These are phyloP conservation scores for Ophthalmolycus amberensis DNA, from an alignment of 2,113 vertebrate genomes.

Conservation along the genomic window DNA sequence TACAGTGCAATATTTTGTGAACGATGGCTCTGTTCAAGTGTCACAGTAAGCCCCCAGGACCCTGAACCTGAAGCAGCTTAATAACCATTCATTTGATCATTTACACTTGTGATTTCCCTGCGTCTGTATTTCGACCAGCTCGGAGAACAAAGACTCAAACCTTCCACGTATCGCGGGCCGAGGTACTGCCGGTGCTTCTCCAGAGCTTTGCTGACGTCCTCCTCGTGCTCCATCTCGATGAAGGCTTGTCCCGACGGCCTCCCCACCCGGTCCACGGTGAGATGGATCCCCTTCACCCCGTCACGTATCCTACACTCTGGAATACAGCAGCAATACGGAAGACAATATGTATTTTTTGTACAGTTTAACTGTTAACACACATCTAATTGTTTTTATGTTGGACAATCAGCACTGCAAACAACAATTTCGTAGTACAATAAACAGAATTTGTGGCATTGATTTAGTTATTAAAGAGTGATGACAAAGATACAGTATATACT, in stretches of 20 bases:
- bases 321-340: neutral
- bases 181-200: slow-evolving; percentile 92
- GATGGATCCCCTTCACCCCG: slow-evolving; percentile 89
- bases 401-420: neutral
- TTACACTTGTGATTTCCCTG: neutral
- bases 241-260: slow-evolving; percentile 89
- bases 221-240: slow-evolving; percentile 91
- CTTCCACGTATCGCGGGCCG: slow-evolving; percentile 94
- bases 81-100: neutral
- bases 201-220: slow-evolving; percentile 90
- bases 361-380: neutral
- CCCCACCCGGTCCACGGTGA: slow-evolving; percentile 86
- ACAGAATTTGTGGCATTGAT: neutral
- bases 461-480: neutral
- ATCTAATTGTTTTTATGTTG: neutral
- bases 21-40: neutral
- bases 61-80: neutral
- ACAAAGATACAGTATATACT: neutral
- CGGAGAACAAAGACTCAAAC: slow-evolving; percentile 66
- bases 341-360: neutral
- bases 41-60: neutral
- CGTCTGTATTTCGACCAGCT: neutral
- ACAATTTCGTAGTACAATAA: neutral
- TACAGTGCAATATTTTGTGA: no score
- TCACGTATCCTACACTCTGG: slow-evolving; percentile 90